Base-by-base conservation (phyloP, 2,888 invertebrate genomes). In the Trichopoda pennipes region DNA sequence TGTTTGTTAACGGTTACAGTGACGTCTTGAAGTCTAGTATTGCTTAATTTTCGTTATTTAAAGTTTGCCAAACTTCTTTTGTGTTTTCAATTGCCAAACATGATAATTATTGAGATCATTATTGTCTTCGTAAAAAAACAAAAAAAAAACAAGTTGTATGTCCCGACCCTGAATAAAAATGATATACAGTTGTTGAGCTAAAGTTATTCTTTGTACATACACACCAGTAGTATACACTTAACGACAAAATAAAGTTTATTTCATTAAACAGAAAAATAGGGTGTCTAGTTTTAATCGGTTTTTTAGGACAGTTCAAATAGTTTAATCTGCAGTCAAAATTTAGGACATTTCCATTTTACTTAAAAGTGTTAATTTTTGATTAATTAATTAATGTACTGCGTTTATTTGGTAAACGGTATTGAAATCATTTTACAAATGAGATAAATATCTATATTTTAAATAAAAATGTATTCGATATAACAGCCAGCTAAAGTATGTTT, bases 81-180 rank as follows among this genome's bases (percentile, higher is more conserved):
- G n/a, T 61, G 0, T 47, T 1, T 47, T 1, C 16, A 4, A n/a
- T 1, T 17, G n/a, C 56, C 17, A 8, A 47, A 28, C n/a, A n/a
- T n/a, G 2, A 47, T 69, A 35, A 77, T 56, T 35, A 42, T 56
- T 49, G 49, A 68, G 68, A 80, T 61, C 55, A 68, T 73, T 1
- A 56, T 66, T 17, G 49, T 19, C 12, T 55, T 68, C 28, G 14
- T 38, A 69, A 42, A 21, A 66, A 28, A 32, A 9, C 28, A 69
- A 42, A 21, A 66, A 28, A 32, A 9, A 70, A 73, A 73, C 73
- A 55, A 73, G 73, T 80, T 79, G 79, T 68, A 19, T 49, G 23
- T 61, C 58, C 68, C 73, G 79, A 80, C 79, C 79, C 79, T 80
- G 73, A 80, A 74, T 78, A 58, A 72, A 76, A 76, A 78, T 78